Evolutionary conservation across 2,888 invertebrate genomes (phyloP), one percentile per base, ranked within the genome.

Genomic region (Rhabditophanes sp.): DNA sequence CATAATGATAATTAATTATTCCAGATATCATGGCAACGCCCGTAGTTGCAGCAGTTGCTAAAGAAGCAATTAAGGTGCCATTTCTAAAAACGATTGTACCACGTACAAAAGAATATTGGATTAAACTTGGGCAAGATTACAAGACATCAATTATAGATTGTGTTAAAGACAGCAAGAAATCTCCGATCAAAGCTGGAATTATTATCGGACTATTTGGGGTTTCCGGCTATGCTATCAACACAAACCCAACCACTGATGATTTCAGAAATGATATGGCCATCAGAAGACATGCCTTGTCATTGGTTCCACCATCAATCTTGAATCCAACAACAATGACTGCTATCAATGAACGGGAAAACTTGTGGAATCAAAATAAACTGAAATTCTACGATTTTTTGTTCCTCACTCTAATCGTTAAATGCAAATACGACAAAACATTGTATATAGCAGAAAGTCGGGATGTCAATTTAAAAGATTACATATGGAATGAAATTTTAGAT

Each of bases 331-430:
- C 56, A 12, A 42, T 54, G 53, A 25, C 17, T 7, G 36, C 38
- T 1, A 36, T 52, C 11, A 29, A 36, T 26, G 24, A 35, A 16
- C 38, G 44, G 9, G 53, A 53, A 3, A 20, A 24, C 8, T 33
- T 52, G 23, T 22, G 46, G 11, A 50, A 50, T 35, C 38, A 40
- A 28, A 40, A 50, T 17, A 35, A 56, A 16, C 28, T 59, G 15
- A 54, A 54, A 28, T 44, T 48, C 33, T 52, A 54, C 35, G 50
- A 58, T 30, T 41, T 52, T 14, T 48, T 45, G 45, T 44, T 58
- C 20, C 51, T 56, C 28, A 51, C 58, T 6, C 34, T 58, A 12
- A 28, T 59, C 1, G 44, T 54, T 2, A 37, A 43, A 25, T 27
- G 41, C n/a, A 35, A 42, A 14, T 44, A 48, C 35, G 56, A 58